Base-by-base conservation (phyloP, 2,888 invertebrate species). In the Tetropium fuscum region DNA sequence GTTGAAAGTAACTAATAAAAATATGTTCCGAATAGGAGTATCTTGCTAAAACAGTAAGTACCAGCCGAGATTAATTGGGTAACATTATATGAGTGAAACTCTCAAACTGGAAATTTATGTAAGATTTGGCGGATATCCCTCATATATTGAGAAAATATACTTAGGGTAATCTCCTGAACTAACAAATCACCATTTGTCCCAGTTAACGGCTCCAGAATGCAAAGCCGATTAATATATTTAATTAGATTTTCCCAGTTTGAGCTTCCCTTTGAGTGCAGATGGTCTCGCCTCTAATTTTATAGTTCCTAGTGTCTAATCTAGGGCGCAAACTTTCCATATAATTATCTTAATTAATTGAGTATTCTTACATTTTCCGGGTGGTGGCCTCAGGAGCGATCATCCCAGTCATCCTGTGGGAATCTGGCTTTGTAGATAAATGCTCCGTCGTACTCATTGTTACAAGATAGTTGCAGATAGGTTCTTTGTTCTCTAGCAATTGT, bases 381-480 rank as follows among this genome's bases (percentile, higher is more conserved):
- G 32, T 41, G 51, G 38, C 40, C 51, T 40, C 51, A 40, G 38
- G 40, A 49, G 32, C 41, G 41, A 41, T 56, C 48, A 32, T 47
- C 36, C 30, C 55, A 38, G 41, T 27, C 45, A 27, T 56, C 48
- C 49, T 49, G 48, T 40, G 49, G 49, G 48, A 58, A 49, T 56
- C 49, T 16, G 30, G 56, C 49, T 56, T 49, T 56, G 56, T 56
- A 48, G 56, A 57, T 55, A 55, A 55, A 47, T 38, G 25, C 47
- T 36, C 5, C 36, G n/a, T 16, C 44, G 44, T 44, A 32, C 36
- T 43, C 40, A 55, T 55, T 55, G 54, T 55, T 45, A 27, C 45
- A 40, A 27, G 45, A 47, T 47, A 47, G 25, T 55, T 38, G 45
- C 38, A 55, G 54, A 55, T 38, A 55, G 45, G 30, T 55, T 45